Evolutionary conservation across 2,113 vertebrate genomes (phyloP).

Genomic region (Petroica traversi): DNA sequence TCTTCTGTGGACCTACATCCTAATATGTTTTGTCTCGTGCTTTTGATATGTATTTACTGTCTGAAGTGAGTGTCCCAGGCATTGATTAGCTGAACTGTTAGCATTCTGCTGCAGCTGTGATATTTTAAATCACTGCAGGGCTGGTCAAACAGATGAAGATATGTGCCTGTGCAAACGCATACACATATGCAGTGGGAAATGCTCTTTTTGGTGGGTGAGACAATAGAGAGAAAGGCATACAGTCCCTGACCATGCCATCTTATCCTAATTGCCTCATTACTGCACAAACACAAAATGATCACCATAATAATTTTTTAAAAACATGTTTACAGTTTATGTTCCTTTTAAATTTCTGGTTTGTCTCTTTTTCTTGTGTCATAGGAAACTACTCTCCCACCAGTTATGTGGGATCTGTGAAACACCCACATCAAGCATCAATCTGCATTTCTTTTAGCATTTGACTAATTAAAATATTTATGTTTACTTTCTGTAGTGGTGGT

Average conservation of each 20-base stretch:
- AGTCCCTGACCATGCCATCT: not conserved
- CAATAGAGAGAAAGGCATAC: not conserved
- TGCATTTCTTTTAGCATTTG: not conserved
- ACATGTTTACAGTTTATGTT: not conserved
- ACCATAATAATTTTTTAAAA: not conserved
- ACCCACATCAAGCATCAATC: not conserved
- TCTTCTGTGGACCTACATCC: not conserved
- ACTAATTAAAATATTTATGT: not conserved
- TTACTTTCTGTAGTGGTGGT: no score
- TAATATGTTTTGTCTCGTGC: not conserved
- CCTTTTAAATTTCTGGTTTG: not conserved
- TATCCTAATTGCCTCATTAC: not conserved
- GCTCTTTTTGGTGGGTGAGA: not conserved
- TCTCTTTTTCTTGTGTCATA: not conserved
- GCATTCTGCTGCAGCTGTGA: not conserved
- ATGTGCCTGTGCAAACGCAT: accelerated
- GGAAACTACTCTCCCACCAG: not conserved
- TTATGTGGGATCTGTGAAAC: not conserved
- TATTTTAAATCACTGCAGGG: not conserved
- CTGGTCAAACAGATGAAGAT: not conserved
- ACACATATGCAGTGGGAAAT: not conserved
- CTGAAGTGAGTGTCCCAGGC: not conserved
- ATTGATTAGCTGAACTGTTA: not conserved
- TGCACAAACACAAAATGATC: not conserved
- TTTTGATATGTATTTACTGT: not conserved